Percentiles rank a stretch among this genome's conserved stretches.
phyloP scores from a whole-genome alignment of 2,888 invertebrate species.

The Coleophora deauratella region DNA sequence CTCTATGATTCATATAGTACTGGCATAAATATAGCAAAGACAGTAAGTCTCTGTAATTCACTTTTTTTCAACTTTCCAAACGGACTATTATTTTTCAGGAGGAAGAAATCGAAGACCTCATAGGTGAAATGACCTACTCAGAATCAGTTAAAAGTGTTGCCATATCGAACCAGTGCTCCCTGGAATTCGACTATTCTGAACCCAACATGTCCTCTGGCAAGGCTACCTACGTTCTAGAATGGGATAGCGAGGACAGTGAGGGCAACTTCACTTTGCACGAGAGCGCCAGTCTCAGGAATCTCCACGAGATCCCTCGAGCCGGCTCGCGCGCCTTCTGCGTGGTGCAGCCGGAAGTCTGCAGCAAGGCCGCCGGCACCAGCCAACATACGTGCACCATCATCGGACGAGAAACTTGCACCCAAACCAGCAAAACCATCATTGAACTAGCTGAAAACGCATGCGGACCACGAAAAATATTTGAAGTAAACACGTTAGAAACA shows the following conservation, averaged over 20 bases:
- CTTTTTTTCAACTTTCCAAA: too few relatives aligned
- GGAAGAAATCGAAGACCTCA: conserved; percentile 52
- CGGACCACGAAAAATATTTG: neutral
- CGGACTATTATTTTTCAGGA: conserved; percentile 28
- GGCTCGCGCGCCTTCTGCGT: conserved; percentile 18
- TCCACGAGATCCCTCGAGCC: conserved; percentile 17
- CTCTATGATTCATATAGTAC: too few relatives aligned
- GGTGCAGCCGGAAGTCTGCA: conserved; percentile 1
- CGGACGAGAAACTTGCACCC: conserved; percentile 61
- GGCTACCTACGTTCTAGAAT: conserved; percentile 55
- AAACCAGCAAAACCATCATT: conserved; percentile 75
- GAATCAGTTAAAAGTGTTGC: conserved; percentile 62
- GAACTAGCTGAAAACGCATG: conserved; percentile 52
- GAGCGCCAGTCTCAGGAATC: conserved; percentile 25
- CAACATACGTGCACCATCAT: conserved; percentile 28
- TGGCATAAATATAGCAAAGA: too few relatives aligned
- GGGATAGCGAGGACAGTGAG: conserved; percentile 49
- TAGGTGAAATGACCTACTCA: conserved; percentile 46
- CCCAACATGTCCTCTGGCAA: conserved; percentile 53
- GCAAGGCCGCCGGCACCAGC: conserved; percentile 15
- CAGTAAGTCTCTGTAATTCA: too few relatives aligned
- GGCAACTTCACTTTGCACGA: conserved; percentile 26
- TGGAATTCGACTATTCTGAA: conserved; percentile 57
- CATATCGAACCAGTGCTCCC: conserved; percentile 48
- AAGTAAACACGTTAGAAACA: conserved; percentile 42